Evolutionary conservation across 2,888 invertebrate species (phyloP).

Genomic region (Disparrhopalites patrizii): DNA sequence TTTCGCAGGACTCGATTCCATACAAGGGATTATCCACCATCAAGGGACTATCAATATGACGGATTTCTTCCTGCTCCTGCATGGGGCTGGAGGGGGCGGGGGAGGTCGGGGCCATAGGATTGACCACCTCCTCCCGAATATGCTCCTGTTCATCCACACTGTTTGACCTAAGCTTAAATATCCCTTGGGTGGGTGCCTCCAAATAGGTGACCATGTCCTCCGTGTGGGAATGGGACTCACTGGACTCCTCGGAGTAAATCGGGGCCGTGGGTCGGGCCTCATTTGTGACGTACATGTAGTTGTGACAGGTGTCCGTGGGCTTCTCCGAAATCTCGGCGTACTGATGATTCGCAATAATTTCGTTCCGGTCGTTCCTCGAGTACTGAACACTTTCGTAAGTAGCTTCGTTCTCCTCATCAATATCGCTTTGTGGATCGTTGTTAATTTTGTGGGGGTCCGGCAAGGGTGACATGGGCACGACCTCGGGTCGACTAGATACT

Average conservation of each 20-base stretch:
- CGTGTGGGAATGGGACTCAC: constrained; percentile 40
- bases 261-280: constrained; percentile 18
- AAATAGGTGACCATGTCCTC: constrained; percentile 44
- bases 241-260: constrained; percentile 17
- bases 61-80: constrained; percentile 42
- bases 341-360: constrained; percentile 29
- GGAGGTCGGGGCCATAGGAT: not conserved
- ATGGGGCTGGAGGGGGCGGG: constrained; percentile 1
- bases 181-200: constrained; percentile 34
- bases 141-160: constrained; percentile 16
- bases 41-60: constrained; percentile 42
- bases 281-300: constrained; percentile 20
- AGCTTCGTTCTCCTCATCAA: constrained; percentile 12
- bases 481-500: constrained; percentile 19
- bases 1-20: constrained; percentile 27
- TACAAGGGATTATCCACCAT: constrained; percentile 47
- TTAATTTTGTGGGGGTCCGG: not conserved
- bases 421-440: constrained; percentile 1
- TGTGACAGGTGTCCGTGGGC: not conserved
- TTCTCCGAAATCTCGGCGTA: constrained; percentile 41
- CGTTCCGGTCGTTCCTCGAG: constrained; percentile 19
- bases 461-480: not conserved
- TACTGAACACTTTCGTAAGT: constrained; percentile 34
- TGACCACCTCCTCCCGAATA: not conserved
- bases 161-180: constrained; percentile 5